phyloP scores from a whole-genome alignment of 2,113 vertebrate species.

The Otus sunia region DNA sequence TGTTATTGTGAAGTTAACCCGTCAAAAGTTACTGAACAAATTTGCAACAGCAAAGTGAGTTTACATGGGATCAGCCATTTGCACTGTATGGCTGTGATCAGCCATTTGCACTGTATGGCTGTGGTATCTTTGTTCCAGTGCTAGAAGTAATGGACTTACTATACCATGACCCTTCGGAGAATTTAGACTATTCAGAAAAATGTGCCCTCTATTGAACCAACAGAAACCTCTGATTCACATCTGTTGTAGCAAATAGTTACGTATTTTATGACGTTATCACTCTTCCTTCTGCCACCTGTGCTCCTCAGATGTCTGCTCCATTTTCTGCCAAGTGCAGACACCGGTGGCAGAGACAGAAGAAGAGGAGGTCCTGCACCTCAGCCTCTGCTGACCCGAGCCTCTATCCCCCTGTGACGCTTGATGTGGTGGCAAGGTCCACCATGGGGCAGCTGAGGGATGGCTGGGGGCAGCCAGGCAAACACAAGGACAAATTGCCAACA shows the following conservation, averaged over 20 bases:
- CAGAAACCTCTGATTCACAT: not conserved
- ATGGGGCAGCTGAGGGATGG: not conserved
- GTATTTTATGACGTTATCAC: not conserved
- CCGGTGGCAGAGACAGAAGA: not conserved
- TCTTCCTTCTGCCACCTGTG: not conserved
- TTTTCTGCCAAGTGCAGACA: not conserved
- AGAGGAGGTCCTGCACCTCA: not conserved
- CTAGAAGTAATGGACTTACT: conserved; percentile 28
- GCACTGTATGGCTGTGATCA: not conserved
- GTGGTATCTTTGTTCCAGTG: conserved; percentile 12
- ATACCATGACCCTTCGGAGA: not conserved
- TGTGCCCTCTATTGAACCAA: not conserved
- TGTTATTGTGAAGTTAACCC: not conserved
- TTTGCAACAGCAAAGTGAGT: conserved; percentile 18
- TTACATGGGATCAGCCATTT: not conserved
- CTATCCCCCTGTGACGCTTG: not conserved
- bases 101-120: not conserved
- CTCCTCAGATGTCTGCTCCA: not conserved
- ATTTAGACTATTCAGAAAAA: conserved; percentile 8
- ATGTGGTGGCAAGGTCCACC: not conserved
- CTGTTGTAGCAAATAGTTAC: not conserved
- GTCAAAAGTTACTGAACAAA: not conserved
- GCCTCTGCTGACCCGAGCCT: not conserved
- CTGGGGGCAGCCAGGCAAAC: not conserved
- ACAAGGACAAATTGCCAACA: not conserved